A percentile compares a stretch with the other conserved stretches of the same genome.
phyloP scores from a whole-genome alignment of 2,113 vertebrate species.

The Motacilla alba region DNA sequence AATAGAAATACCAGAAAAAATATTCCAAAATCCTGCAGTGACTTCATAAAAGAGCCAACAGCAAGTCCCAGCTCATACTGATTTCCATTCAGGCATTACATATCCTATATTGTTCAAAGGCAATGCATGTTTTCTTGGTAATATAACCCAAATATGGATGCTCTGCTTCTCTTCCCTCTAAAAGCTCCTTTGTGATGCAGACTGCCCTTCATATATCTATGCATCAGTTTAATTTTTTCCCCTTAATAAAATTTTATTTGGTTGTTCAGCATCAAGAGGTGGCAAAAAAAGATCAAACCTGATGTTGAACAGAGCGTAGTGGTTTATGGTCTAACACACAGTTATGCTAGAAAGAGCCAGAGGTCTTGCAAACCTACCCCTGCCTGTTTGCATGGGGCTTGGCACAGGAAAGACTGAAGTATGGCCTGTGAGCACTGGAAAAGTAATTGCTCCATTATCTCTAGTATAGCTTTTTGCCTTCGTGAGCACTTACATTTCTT shows the following conservation, averaged over 20 bases:
- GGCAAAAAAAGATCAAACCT: background rate
- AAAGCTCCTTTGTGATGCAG: background rate
- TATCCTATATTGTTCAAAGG: background rate
- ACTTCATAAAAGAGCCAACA: background rate
- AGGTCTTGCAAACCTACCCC: background rate
- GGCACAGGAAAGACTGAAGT: background rate
- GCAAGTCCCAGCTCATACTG: background rate
- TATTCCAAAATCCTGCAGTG: background rate
- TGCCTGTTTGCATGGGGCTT: background rate
- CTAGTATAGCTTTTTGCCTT: conserved; percentile 4
- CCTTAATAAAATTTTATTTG: background rate
- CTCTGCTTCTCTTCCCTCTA: background rate
- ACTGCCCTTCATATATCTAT: background rate
- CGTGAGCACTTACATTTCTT: conserved; percentile 38
- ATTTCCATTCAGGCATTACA: background rate
- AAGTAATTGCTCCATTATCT: conserved; percentile 60
- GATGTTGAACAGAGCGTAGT: background rate
- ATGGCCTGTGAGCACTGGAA: background rate
- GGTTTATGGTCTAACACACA: background rate
- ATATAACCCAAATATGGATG: background rate
- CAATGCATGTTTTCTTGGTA: background rate
- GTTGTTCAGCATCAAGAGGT: background rate
- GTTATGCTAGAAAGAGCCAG: background rate
- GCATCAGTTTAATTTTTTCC: background rate
- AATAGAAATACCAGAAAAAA: background rate